Evolutionary conservation across 2,888 invertebrate genomes (phyloP), one percentile per base, ranked within the genome.

Genomic region (Baccha elongata): DNA sequence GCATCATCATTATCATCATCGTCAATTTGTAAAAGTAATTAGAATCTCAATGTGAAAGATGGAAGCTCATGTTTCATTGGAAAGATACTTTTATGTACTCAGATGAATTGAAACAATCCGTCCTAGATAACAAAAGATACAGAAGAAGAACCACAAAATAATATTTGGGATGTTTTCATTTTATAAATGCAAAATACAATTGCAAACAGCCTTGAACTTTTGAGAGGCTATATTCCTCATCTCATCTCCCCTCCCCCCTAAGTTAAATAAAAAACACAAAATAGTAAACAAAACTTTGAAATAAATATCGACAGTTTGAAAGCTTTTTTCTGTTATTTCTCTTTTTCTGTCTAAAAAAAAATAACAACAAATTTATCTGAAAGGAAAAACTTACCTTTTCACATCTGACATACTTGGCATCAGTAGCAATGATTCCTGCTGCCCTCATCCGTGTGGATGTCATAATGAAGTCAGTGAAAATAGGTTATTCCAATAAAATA

Each of bases 361-460:
- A 32, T 1, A 32, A 1, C 4, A 32, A 32, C 4, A 32, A 23
- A 5, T 23, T 23, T 23, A 7, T 8, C 10, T 17, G 46, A 44
- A 26, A 32, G 13, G 10, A 69, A 53, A n/a, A 48, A 62, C 72
- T 73, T 58, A 83, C 83, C 83, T 83, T 83, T 53, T 83, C 83
- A 48, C 83, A 83, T 73, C 83, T 73, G 78, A 83, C 83, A 58
- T 83, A 83, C 55, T 83, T 78, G 44, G 78, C 44, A 67, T 50
- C 68, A 13, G 19, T 62, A 23, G 62, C 46, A 62, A 67, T n/a
- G 35, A 67, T 15, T 68, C 72, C 76, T 67, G 71, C 19, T 48
- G 76, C 67, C 81, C 67, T 55, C 67, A 40, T 67, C 42, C 60
- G 26, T 17, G 26, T 60, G 21, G 26, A 44, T 44, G 60, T 42